Evolutionary conservation across 1,140 invertebrate species (phyloP), one percentile per base, ranked within the genome.

Genomic region (Caenorhabditis brenneri): DNA sequence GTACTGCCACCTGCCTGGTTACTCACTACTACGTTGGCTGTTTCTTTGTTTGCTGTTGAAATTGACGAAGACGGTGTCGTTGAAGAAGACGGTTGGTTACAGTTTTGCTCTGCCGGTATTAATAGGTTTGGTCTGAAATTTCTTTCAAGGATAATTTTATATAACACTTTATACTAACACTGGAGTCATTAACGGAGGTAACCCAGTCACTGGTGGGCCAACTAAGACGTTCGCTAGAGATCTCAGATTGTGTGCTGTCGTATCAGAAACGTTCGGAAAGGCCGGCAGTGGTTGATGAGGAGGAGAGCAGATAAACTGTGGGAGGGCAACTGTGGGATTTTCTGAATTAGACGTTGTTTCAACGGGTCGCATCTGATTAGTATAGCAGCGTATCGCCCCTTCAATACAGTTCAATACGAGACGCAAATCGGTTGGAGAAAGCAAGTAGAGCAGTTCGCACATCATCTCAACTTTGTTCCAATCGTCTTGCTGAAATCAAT

Each of bases 401-500:
- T 74, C 65, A 12, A 74, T 74, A n/a, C 65, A 74, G n/a, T 74
- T 74, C 33, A 7, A 12, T 3, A 74, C 36, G 22, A 74, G 65
- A 16, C 65, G 65, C 15, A 74, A 36, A 46, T 74, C 65, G 36
- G 36, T 74, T 42, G 65, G 65, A 46, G 65, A 39, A 22, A 74
- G 65, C 16, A 46, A 42, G 12, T 29, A 74, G 9, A 74, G 7
- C 33, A 74, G 15, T 74, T 74, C 65, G 24, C 36, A 74, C 36
- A 74, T 46, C 19, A 74, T 42, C 36, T 74, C 65, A n/a, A 74
- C 36, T 24, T 42, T 74, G 24, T 74, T 31, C 65, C 65, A 74
- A 12, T 39, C 65, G n/a, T 74, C 65, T 19, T 74, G 65, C 65
- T 74, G 36, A 12, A 74, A 74, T 6, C 24, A 15, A 51, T n/a